phyloP scores from a whole-genome alignment of 2,113 vertebrate species.

The Pygoscelis antarcticus region DNA sequence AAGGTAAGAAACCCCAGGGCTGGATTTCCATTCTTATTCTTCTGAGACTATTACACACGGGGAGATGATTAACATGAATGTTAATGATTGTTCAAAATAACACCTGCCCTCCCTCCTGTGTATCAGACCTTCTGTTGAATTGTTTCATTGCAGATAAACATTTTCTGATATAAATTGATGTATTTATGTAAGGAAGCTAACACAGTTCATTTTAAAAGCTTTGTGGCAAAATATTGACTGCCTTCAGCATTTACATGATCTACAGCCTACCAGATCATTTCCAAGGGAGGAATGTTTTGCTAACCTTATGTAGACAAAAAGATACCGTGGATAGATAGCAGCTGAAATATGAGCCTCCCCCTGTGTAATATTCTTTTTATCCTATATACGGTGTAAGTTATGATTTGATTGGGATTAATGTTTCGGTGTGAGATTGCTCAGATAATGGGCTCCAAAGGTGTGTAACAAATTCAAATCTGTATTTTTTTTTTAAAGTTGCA shows the following conservation, averaged over 20 bases:
- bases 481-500: conserved; percentile 77
- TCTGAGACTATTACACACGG: conserved; percentile 80
- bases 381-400: conserved; percentile 77
- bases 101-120: not conserved
- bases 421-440: conserved; percentile 50
- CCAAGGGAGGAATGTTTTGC: conserved; percentile 20
- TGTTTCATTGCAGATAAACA: not conserved
- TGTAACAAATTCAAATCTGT: conserved; percentile 28
- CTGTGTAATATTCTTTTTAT: conserved; percentile 82
- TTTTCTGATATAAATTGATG: not conserved
- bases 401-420: conserved; percentile 7
- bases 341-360: conserved; percentile 65
- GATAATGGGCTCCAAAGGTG: conserved; percentile 29
- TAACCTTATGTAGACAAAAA: not conserved
- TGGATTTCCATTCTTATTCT: conserved; percentile 79
- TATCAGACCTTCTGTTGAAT: not conserved
- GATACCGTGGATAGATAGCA: not conserved
- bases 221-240: conserved; percentile 11
- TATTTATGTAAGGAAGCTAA: not conserved
- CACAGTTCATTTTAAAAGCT: not conserved
- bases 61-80: conserved; percentile 61
- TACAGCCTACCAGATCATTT: not conserved
- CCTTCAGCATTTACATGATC: not conserved
- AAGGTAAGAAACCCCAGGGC: conserved; percentile 94
- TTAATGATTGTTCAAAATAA: conserved; percentile 36